Evolutionary conservation across 2,888 invertebrate species (phyloP).

Genomic region (Lapara coniferarum): DNA sequence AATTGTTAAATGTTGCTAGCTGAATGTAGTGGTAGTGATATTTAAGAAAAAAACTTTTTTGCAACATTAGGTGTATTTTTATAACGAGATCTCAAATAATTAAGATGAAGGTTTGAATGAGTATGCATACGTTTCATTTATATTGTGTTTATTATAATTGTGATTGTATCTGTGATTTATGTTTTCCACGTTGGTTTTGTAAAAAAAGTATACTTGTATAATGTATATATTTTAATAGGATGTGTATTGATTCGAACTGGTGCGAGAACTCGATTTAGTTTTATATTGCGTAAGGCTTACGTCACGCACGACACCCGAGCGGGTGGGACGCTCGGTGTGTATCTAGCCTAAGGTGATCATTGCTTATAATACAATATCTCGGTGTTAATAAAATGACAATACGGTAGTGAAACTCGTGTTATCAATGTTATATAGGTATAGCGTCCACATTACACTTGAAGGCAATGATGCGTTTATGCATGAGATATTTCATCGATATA

Average conservation of each 20-base stretch:
- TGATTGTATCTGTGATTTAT: constrained; percentile 55
- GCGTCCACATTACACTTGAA: constrained; percentile 41
- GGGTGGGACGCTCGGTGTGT: constrained; percentile 33
- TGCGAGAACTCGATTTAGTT: constrained; percentile 39
- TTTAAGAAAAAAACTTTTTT: constrained; percentile 66
- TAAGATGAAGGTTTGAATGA: constrained; percentile 50
- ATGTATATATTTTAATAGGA: constrained; percentile 49
- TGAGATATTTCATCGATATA: not conserved
- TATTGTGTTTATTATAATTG: constrained; percentile 65
- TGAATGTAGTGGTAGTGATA: constrained; percentile 60
- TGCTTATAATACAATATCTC: constrained; percentile 46
- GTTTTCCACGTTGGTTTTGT: constrained; percentile 50
- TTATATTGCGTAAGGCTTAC: constrained; percentile 28
- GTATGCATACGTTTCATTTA: constrained; percentile 45
- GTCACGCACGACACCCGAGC: constrained; percentile 12
- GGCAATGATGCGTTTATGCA: constrained; percentile 41
- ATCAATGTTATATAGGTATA: constrained; percentile 40
- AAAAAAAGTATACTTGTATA: constrained; percentile 46
- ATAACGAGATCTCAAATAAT: constrained; percentile 68
- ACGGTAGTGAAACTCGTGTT: constrained; percentile 55
- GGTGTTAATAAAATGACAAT: constrained; percentile 66
- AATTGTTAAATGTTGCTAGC: constrained; percentile 77
- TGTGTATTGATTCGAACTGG: constrained; percentile 63
- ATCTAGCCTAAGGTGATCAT: constrained; percentile 44
- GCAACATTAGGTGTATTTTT: constrained; percentile 60